Evolutionary conservation across 2,113 vertebrate species (phyloP).

Genomic region (Gymnarchus niloticus): DNA sequence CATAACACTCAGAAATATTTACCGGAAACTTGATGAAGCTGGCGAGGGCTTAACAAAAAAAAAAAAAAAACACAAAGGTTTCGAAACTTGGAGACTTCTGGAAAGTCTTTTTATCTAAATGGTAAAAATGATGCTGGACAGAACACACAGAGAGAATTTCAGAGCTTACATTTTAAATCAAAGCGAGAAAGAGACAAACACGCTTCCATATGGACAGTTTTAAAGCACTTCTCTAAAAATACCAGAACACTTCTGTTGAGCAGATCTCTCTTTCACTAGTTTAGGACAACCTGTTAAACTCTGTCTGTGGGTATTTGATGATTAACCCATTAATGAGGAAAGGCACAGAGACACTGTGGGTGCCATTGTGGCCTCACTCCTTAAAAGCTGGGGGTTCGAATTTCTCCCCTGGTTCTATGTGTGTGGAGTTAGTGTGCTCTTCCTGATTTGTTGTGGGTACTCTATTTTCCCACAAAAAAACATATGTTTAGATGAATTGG

Average conservation of each 20-base stretch:
- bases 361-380: too few relatives aligned
- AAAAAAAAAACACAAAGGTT: neutral
- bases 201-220: neutral
- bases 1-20: neutral
- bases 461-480: too few relatives aligned
- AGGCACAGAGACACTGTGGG: neutral
- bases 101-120: neutral
- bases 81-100: neutral
- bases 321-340: neutral
- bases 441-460: too few relatives aligned
- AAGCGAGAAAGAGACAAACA: neutral
- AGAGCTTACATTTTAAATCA: slow-evolving; percentile 8
- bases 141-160: neutral
- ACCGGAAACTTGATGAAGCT: neutral
- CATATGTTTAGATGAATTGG: too few relatives aligned
- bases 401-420: too few relatives aligned
- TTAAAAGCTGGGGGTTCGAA: neutral
- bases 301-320: neutral
- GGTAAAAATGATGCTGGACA: neutral
- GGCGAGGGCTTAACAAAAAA: neutral
- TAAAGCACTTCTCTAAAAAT: neutral
- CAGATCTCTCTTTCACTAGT: neutral
- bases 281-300: neutral
- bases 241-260: neutral
- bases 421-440: too few relatives aligned